phyloP scores from a whole-genome alignment of 2,888 invertebrate species.

The Altica lythri region DNA sequence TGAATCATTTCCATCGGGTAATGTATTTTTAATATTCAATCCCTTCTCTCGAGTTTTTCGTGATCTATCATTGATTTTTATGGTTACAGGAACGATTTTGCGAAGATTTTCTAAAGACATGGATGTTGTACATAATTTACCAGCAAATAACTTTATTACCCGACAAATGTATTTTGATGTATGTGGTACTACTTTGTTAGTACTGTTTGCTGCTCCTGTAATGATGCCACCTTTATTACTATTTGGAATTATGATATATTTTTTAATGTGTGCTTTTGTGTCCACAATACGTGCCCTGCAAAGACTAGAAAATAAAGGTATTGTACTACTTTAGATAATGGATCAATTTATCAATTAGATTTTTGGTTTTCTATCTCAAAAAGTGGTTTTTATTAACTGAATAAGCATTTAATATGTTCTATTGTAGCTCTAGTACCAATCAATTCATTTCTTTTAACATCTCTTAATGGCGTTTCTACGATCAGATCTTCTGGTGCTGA shows the following conservation, averaged over 20 bases:
- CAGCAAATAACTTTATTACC: constrained; percentile 67
- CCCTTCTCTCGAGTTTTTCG: neutral
- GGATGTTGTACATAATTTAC: constrained; percentile 77
- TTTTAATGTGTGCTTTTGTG: constrained; percentile 69
- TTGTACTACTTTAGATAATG: neutral
- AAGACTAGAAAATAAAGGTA: constrained; percentile 63
- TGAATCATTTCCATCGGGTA: constrained; percentile 79
- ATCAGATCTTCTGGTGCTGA: constrained; percentile 81
- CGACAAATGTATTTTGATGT: constrained; percentile 71
- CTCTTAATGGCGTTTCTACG: constrained; percentile 82
- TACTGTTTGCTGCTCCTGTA: constrained; percentile 71
- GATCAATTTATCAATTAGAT: neutral
- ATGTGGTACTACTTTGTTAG: constrained; percentile 72
- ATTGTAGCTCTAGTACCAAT: constrained; percentile 78
- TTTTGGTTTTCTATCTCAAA: neutral
- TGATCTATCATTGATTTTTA: constrained; percentile 5
- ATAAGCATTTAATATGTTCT: no score
- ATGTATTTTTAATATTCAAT: constrained; percentile 9
- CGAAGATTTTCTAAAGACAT: constrained; percentile 87
- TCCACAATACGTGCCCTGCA: constrained; percentile 74
- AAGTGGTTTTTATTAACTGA: no score
- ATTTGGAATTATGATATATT: constrained; percentile 67
- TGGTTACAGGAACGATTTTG: constrained; percentile 72
- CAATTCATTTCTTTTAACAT: constrained; percentile 86
- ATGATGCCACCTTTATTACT: constrained; percentile 67